Conservation (phyloP, 2,113 vertebrate genomes). For the Pavo muticus region DNA sequence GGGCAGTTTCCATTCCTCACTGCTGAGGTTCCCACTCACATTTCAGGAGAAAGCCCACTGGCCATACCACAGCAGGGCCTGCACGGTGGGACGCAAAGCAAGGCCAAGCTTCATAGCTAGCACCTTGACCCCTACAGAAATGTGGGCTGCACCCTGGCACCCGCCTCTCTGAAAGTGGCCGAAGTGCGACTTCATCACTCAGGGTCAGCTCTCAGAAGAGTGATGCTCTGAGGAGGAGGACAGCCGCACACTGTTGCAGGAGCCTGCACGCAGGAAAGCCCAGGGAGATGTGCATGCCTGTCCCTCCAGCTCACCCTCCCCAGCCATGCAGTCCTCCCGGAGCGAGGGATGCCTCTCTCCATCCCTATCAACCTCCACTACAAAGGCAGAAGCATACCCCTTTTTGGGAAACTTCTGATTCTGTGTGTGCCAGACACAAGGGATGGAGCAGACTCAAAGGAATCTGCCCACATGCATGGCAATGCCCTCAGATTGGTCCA, state of each 20-base stretch:
- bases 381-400: rapidly evolving
- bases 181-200: background rate
- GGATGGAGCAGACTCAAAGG: background rate
- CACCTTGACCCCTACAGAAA: background rate
- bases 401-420: background rate
- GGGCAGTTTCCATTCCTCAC: background rate
- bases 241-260: background rate
- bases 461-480: background rate
- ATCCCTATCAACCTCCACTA: background rate
- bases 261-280: background rate
- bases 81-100: rapidly evolving
- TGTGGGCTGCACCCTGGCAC: rapidly evolving
- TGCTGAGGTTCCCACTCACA: background rate
- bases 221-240: background rate
- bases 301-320: background rate
- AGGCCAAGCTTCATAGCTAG: rapidly evolving
- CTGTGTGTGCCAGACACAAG: background rate
- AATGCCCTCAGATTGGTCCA: background rate
- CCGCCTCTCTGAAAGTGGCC: background rate
- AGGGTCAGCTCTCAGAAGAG: background rate
- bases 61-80: background rate
- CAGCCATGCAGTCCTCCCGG: background rate
- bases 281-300: background rate
- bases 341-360: background rate
- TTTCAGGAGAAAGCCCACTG: background rate